phyloP scores from a whole-genome alignment of 2,113 vertebrate genomes.

The Festucalex cinctus region DNA sequence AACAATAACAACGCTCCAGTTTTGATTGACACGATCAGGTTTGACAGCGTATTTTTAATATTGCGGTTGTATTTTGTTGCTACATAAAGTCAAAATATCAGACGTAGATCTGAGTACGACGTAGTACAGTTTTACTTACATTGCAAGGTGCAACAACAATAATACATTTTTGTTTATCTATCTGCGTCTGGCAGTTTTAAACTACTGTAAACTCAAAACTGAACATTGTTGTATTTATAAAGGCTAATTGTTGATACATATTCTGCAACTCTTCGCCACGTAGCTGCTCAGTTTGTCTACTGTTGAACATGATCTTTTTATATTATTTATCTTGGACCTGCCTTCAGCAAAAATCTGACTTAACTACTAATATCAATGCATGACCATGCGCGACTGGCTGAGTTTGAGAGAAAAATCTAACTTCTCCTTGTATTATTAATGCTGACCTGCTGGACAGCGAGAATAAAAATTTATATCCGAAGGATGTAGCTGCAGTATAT shows the following conservation, averaged over 20 bases:
- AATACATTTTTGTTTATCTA: no score
- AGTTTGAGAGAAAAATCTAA: constrained; percentile 31
- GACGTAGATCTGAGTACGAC: background rate
- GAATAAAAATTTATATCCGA: background rate
- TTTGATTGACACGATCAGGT: background rate
- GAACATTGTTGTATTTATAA: no score
- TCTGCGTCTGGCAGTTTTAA: no score
- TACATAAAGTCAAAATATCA: background rate
- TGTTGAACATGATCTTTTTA: constrained; percentile 9
- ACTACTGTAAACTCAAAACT: no score
- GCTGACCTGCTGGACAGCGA: background rate
- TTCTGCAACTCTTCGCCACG: background rate
- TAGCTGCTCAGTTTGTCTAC: background rate
- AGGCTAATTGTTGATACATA: no score
- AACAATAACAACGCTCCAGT: background rate
- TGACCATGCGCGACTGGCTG: constrained; percentile 29
- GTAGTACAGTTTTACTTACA: no score
- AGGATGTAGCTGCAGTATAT: background rate
- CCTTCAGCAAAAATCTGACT: constrained; percentile 35
- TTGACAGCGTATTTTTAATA: background rate
- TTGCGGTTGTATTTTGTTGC: background rate
- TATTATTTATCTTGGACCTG: constrained; percentile 30
- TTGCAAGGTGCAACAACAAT: no score
- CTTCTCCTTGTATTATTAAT: background rate
- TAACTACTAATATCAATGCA: constrained; percentile 25